Base-by-base conservation (phyloP, 2,888 invertebrate genomes). In the Epistrophe grossulariae region DNA sequence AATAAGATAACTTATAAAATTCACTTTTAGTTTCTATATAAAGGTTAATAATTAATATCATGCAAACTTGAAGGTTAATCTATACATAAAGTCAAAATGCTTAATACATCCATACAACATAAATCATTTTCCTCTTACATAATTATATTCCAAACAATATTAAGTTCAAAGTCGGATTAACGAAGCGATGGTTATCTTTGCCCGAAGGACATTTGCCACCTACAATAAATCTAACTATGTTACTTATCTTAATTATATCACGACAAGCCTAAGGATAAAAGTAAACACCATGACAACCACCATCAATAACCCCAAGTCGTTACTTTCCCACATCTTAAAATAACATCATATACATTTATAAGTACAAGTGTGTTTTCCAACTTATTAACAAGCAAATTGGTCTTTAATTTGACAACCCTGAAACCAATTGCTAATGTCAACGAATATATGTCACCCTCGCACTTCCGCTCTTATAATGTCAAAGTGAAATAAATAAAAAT, bases 181-280 rank as follows among this genome's bases (percentile, higher is more conserved):
- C 1, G 17, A 70, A 35, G 10, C 40, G 76, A 8, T 35, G 9
- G 35, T 35, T 83, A 76, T 79, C 74, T 66, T 17, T 43, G 71
- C 87, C 87, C 40, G 28, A 60, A 57, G 87, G 28, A 82, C 52
- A 72, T 79, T 87, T 79, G 79, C 19, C 87, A 87, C 83, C 83
- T 83, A 24, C 3, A 4, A 62, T 40, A 43, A 73, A 31, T 55
- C 6, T 59, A 64, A 76, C 52, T 24, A 62, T 62, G 70, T 87
- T 83, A 87, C 83, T 87, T 83, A 87, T 87, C 87, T 79, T 79
- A 87, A 79, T 87, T 83, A 83, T 60, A 79, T 79, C 83, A 83
- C 71, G 43, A 87, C 38, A 55, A 11, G n/a, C 87, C 76, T 55
- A 7, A 59, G 72, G 87, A 62, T 52, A 57, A 70, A 74, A 35